Percentiles rank a stretch among this genome's conserved stretches.
Conservation (phyloP, 2,113 vertebrate genomes). For the Oryzias woworae region DNA sequence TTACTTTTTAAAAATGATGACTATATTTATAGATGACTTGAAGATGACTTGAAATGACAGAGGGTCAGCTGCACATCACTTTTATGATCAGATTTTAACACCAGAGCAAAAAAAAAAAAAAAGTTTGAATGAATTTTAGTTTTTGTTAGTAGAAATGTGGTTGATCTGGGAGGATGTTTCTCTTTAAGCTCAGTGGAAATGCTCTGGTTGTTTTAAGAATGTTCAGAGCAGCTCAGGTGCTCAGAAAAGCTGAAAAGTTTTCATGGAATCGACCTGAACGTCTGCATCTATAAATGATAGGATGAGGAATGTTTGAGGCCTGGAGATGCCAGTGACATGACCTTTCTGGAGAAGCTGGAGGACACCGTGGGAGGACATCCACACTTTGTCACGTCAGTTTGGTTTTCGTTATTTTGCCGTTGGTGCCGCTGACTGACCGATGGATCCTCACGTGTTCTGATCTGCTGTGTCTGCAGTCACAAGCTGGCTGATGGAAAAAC, state of each 20-base stretch:
- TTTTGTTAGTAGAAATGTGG: too few relatives aligned
- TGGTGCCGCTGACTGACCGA: not conserved
- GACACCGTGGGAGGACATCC: conserved; percentile 89
- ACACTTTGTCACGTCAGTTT: conserved; percentile 94
- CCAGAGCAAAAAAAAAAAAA: too few relatives aligned
- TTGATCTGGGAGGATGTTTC: too few relatives aligned
- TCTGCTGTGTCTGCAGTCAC: conserved; percentile 79
- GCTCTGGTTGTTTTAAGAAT: too few relatives aligned
- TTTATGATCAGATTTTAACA: too few relatives aligned
- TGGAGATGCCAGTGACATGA: conserved; percentile 92
- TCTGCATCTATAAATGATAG: conserved; percentile 61
- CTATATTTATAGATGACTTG: too few relatives aligned
- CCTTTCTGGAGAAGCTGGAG: conserved; percentile 95
- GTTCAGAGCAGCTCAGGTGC: too few relatives aligned
- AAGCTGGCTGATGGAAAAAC: conserved; percentile 95
- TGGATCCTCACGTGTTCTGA: conserved; percentile 2
- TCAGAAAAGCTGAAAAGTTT: not conserved
- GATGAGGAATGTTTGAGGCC: conserved; percentile 97
- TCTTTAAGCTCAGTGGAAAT: too few relatives aligned
- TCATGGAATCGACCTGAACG: not conserved
- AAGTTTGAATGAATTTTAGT: too few relatives aligned
- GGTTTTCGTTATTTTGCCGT: not conserved
- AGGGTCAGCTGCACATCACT: too few relatives aligned
- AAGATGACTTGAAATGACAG: too few relatives aligned
- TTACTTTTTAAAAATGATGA: too few relatives aligned